Evolutionary conservation across 2,113 vertebrate species (phyloP).

Genomic region (Festucalex cinctus): DNA sequence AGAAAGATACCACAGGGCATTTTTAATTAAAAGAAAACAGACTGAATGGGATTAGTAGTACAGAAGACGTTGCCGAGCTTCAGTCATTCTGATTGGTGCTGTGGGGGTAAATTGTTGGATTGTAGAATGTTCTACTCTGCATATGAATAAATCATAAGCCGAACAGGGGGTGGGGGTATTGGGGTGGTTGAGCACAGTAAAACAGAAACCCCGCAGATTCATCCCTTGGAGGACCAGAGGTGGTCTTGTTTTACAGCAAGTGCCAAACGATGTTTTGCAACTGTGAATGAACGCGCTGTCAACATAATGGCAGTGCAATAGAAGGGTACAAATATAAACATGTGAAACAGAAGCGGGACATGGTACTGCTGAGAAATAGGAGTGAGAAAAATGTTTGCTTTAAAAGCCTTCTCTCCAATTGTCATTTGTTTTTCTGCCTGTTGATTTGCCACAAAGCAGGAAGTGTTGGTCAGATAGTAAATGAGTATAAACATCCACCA

Average conservation of each 20-base stretch:
- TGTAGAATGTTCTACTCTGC: constrained; percentile 37
- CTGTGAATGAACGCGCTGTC: neutral
- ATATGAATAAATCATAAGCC: constrained; percentile 65
- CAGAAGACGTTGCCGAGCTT: constrained; percentile 13
- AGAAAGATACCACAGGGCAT: neutral
- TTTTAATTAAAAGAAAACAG: constrained; percentile 9
- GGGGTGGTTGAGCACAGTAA: constrained; percentile 25
- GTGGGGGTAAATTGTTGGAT: constrained; percentile 17
- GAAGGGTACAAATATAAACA: constrained; percentile 10
- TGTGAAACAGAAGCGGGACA: constrained; percentile 1
- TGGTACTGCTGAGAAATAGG: neutral
- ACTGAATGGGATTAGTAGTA: constrained; percentile 34
- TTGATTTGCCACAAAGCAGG: constrained; percentile 64
- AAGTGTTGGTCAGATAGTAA: constrained; percentile 51
- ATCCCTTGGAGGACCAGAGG: constrained; percentile 34
- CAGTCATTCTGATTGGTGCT: constrained; percentile 22
- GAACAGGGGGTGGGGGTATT: neutral
- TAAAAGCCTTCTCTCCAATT: neutral
- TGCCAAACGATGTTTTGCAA: neutral
- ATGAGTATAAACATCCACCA: constrained; percentile 47
- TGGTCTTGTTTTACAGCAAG: neutral
- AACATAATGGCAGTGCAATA: neutral
- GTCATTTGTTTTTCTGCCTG: constrained; percentile 15
- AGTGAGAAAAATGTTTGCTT: neutral
- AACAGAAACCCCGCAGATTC: constrained; percentile 45